Evolutionary conservation across 2,113 vertebrate genomes (phyloP).

Genomic region (Sceloporus tristichus): DNA sequence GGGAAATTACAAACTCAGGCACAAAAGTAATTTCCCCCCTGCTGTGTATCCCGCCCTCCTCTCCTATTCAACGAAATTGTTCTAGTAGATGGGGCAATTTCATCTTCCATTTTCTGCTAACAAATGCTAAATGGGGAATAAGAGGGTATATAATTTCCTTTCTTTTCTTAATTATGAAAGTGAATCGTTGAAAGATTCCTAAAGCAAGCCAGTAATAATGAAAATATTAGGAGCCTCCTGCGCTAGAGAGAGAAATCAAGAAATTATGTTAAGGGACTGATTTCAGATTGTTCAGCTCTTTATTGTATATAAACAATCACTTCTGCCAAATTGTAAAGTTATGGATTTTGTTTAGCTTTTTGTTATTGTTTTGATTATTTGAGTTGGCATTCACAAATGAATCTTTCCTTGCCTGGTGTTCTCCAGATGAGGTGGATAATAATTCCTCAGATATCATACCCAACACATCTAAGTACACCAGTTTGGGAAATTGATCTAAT

Average conservation of each 20-base stretch:
- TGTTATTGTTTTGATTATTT: neutral
- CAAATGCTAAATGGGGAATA: slow-evolving; percentile 59
- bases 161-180: slow-evolving; percentile 71
- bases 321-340: slow-evolving; percentile 8
- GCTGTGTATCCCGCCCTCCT: slow-evolving; percentile 64
- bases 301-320: neutral
- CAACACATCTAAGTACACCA: neutral
- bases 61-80: slow-evolving; percentile 66
- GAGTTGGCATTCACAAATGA: neutral
- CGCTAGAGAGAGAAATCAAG: slow-evolving; percentile 25
- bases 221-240: neutral
- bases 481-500: neutral
- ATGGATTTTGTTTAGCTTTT: slow-evolving; percentile 9
- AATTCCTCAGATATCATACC: too few relatives aligned
- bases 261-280: slow-evolving; percentile 17
- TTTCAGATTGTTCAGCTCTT: slow-evolving; percentile 23
- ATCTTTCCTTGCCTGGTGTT: neutral
- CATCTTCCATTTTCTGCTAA: slow-evolving; percentile 46
- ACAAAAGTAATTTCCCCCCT: slow-evolving; percentile 72
- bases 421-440: too few relatives aligned
- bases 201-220: slow-evolving; percentile 29
- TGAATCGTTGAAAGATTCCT: slow-evolving; percentile 47
- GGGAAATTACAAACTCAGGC: slow-evolving; percentile 56
- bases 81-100: slow-evolving; percentile 53
- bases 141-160: slow-evolving; percentile 58